Percentiles rank a stretch among this genome's conserved stretches.
These are phyloP conservation scores for Oxyruncus cristatus DNA, from an alignment of 2,113 vertebrate genomes.

Conservation along the genomic window DNA sequence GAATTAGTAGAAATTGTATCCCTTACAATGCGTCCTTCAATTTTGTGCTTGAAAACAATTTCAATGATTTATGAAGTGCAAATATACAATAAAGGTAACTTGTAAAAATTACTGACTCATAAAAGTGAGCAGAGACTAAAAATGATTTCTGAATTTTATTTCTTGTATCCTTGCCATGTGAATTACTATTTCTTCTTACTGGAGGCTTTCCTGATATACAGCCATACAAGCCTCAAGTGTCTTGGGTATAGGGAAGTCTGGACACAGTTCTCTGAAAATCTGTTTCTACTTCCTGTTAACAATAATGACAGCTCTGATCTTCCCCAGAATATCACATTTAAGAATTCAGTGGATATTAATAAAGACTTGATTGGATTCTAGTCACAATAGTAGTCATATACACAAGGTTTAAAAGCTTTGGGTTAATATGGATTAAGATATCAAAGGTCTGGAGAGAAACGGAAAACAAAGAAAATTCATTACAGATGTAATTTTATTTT, in stretches of 20 bases:
- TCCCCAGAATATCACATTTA: not conserved
- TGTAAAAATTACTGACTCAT: slow-evolving; percentile 27
- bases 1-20: not conserved
- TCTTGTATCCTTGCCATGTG: not conserved
- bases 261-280: slow-evolving; percentile 11
- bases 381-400: not conserved
- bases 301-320: not conserved
- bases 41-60: slow-evolving; percentile 41
- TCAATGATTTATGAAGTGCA: not conserved
- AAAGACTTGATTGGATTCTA: not conserved
- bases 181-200: not conserved
- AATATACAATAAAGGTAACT: not conserved
- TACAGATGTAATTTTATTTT: not conserved
- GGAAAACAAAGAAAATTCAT: not conserved
- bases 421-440: not conserved
- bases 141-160: slow-evolving; percentile 20
- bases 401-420: not conserved
- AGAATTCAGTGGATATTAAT: not conserved
- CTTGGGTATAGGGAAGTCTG: not conserved
- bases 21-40: not conserved
- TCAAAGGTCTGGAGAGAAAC: not conserved
- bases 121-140: not conserved
- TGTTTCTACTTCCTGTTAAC: not conserved
- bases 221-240: not conserved
- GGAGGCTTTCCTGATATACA: not conserved